Evolutionary conservation across 2,888 invertebrate species (phyloP), one percentile per base, ranked within the genome.

Genomic region (Oeneis ivallda): DNA sequence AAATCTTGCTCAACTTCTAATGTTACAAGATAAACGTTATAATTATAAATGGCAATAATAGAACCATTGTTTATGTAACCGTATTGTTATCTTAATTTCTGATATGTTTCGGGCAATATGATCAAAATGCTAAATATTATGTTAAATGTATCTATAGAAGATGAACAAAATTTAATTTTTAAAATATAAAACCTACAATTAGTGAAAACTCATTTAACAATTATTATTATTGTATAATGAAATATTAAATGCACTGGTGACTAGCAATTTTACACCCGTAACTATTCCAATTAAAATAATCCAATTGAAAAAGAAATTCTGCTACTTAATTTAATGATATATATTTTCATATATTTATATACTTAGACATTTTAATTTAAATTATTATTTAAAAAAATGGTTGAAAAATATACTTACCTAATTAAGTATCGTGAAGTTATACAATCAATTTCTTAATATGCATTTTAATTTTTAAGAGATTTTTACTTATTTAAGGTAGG

Each of bases 1-100:
- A 78, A 80, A 79, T 82, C 71, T 79, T 83, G 81, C 74, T 79
- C 80, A 83, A 76, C 78, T 82, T 81, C 78, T 59, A 50, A 66
- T 68, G 65, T 58, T 65, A 64, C 64, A 67, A 39, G 26, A 39
- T 41, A 13, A 73, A 64, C 76, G 77, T 74, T 74, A 68, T 70
- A 73, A 34, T 15, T n/a, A 39, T 66, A 71, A 66, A 74, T 73
- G 58, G 50, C 32, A 43, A 49, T 41, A 13, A 56, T 50, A 62
- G 39, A 59, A 62, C 39, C 58, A 56, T 62, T 19, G 75, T 71
- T 64, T 71, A 76, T 73, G 69, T 71, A 66, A 69, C 69, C 67
- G 66, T 72, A 76, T 76, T 66, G 74, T 67, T 75, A 71, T 67
- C 71, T 66, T 68, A 61, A 62, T 59, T 64, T 68, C 58, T 84